Base-by-base conservation (phyloP, 2,888 invertebrate genomes). In the Notocelia uddmanniana region DNA sequence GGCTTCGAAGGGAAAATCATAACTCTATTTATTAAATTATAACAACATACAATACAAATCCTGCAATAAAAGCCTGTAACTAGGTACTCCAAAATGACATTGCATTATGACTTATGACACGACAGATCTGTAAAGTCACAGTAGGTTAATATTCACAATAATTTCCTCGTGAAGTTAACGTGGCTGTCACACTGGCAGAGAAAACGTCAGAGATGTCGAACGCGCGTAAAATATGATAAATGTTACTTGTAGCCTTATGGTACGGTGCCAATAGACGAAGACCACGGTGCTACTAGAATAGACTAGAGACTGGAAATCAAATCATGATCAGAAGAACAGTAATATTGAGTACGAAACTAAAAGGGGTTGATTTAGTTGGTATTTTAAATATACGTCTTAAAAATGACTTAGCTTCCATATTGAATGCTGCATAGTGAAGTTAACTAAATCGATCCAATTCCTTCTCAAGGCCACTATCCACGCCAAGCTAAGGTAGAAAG, bases 191-290 rank as follows among this genome's bases (percentile, higher is more conserved):
- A 87, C 82, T 78, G 86, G 89, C 88, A 88, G 91, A 92, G 90
- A 91, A 89, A 90, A 84, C 88, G 87, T 87, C 89, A 85, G 85
- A 75, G 79, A 91, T 85, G 89, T 92, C 90, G 89, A 91, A 88
- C 86, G 78, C 79, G 78, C 81, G 85, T 89, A 89, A 87, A 89
- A 86, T 90, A 91, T 92, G 92, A 92, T 92, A 90, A 92, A 92
- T 91, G 91, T 92, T 91, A 85, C 85, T 85, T 83, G 84, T 82
- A 83, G 81, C 83, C 80, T 80, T 80, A 79, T 78, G 78, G 67
- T 72, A 37, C 75, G 77, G 77, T 75, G 77, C 74, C 81, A 79
- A 76, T 77, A 72, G 55, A 74, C 84, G 31, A 21, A 73, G 83
- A 86, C 8, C 72, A 50, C 18, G 13, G 10, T 3, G 41, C 11